Conservation (phyloP, 2,797 vertebrate genomes). For the Cottoperca gobio region DNA sequence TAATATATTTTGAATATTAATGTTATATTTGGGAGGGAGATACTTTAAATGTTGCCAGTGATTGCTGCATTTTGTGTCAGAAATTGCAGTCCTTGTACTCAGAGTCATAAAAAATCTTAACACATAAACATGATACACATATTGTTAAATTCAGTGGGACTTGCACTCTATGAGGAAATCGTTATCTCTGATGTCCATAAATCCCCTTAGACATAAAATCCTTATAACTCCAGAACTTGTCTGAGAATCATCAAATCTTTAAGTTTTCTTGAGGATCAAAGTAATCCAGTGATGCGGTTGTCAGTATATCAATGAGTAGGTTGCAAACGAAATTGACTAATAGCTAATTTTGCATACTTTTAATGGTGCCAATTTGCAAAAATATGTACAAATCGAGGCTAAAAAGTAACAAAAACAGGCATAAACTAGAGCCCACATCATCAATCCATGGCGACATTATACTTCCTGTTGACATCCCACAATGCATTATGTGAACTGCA, state of each 20-base stretch:
- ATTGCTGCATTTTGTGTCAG: background rate
- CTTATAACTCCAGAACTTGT: background rate
- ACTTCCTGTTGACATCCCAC: background rate
- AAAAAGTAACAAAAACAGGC: background rate
- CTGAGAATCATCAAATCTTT: too few species aligned
- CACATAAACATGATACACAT: too few species aligned
- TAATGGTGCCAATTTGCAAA: background rate
- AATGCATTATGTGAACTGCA: too few species aligned
- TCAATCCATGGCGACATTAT: background rate
- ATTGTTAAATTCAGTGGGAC: background rate
- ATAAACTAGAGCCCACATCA: background rate
- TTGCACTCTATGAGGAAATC: background rate
- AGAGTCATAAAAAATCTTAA: background rate
- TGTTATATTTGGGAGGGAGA: background rate
- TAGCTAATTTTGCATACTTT: background rate
- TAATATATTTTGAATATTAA: background rate
- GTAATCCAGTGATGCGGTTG: too few species aligned
- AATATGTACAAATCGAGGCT: background rate
- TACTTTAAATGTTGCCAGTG: background rate
- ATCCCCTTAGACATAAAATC: background rate
- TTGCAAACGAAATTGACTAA: background rate
- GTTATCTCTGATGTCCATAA: background rate
- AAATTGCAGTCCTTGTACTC: background rate
- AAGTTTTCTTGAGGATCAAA: too few species aligned
- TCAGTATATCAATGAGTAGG: too few species aligned